Evolutionary conservation across 1,140 invertebrate species (phyloP), one percentile per base, ranked within the genome.

Genomic region (Apis dorsata): DNA sequence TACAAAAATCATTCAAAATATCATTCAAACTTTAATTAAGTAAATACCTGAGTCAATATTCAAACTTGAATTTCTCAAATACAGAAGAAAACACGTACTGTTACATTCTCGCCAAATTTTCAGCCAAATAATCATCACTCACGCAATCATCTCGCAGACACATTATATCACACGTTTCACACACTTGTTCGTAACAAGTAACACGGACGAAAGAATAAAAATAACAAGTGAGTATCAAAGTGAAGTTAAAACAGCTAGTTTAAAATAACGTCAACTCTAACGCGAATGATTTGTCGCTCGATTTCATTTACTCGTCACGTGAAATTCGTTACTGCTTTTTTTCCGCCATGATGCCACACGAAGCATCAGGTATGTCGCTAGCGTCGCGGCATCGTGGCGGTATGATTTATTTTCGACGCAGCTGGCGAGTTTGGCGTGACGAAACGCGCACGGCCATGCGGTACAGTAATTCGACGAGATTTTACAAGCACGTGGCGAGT

Each of bases 401-500:
- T 60, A 84, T 83, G 81, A 63, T 83, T 83, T 79, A 83, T 83
- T 63, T 65, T 51, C 34, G 60, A 21, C 12, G 44, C 85, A 84
- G 81, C 71, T 76, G 57, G 70, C 59, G 69, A 80, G 84, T 87
- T 81, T 57, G 62, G 65, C 66, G 83, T 78, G 60, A 55, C 66
- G 81, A 60, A 51, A 83, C 79, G 60, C 73, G 84, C 79, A 84
- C 69, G 49, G 69, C 79, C 57, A 63, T 59, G 83, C 84, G 72
- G 60, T 28, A 84, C 75, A 71, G 80, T 90, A 76, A 86, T 80
- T 80, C 55, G 53, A 63, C 24, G 53, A 69, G 82, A 78, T 90
- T 87, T 87, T 85, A 76, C 66, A 49, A 53, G 79, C 75, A 85
- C 79, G 75, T 79, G 79, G 76, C 55, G 34, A 71, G 55, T 87